Percentiles rank a stretch among this genome's conserved stretches.
Evolutionary conservation across 2,888 invertebrate species (phyloP).

Genomic region (Temnothorax unifasciatus): DNA sequence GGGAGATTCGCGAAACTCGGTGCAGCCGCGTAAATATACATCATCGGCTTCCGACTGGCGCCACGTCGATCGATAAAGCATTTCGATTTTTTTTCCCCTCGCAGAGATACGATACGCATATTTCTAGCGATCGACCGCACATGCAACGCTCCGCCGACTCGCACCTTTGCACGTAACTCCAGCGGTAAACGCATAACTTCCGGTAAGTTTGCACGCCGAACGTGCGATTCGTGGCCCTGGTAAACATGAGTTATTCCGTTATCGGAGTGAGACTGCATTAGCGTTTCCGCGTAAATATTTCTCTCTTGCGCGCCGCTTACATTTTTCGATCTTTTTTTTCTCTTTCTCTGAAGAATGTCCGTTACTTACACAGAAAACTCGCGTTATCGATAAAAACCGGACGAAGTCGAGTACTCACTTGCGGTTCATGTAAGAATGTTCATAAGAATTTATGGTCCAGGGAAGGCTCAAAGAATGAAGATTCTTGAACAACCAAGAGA

Average conservation of each 20-base stretch:
- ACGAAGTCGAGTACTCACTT: conserved; percentile 6
- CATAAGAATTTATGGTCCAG: conserved; percentile 11
- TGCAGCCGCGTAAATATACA: conserved; percentile 39
- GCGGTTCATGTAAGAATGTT: conserved; percentile 7
- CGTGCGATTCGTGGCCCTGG: conserved; percentile 39
- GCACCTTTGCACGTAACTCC: conserved; percentile 52
- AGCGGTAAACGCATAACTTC: conserved; percentile 64
- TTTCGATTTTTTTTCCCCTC: conserved; percentile 26
- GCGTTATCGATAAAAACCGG: neutral
- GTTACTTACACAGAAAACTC: conserved; percentile 3
- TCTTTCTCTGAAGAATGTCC: neutral
- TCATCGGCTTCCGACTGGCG: conserved; percentile 27
- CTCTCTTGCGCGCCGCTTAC: conserved; percentile 2
- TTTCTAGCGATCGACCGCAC: conserved; percentile 53
- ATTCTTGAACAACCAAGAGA: neutral
- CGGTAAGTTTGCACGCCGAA: conserved; percentile 55
- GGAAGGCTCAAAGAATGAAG: neutral
- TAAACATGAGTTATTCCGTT: conserved; percentile 61
- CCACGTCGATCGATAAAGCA: conserved; percentile 44
- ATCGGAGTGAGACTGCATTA: conserved; percentile 67
- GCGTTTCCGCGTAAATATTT: conserved; percentile 56
- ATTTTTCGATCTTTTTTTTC: conserved; percentile 55
- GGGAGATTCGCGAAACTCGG: conserved; percentile 42
- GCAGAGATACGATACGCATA: conserved; percentile 43
- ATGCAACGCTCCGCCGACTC: conserved; percentile 30